phyloP scores from a whole-genome alignment of 1,140 invertebrate species.

The Pollicipes pollicipes region DNA sequence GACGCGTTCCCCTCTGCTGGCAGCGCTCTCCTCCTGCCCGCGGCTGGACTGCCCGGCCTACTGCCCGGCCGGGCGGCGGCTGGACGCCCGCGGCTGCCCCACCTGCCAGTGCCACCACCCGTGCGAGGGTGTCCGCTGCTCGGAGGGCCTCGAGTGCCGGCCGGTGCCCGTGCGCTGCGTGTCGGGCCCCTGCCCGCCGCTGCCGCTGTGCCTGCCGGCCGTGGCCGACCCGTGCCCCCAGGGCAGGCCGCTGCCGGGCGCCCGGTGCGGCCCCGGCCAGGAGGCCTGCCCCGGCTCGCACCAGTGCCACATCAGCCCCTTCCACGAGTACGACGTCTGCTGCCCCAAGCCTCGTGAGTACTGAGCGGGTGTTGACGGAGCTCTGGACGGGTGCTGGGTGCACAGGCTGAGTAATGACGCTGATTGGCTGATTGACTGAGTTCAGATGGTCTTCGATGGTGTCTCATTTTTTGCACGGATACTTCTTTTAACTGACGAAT shows the following conservation, averaged over 20 bases:
- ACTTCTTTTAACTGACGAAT: no score
- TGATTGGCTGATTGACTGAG: no score
- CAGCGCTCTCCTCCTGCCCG: conserved; percentile 31
- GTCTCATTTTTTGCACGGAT: no score
- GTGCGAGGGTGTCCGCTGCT: conserved; percentile 32
- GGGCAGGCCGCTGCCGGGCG: conserved; percentile 35
- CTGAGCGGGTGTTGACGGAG: not conserved
- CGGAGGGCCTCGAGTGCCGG: conserved; percentile 40
- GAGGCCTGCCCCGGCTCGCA: conserved; percentile 59
- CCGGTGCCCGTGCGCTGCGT: conserved; percentile 35
- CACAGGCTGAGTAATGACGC: no score
- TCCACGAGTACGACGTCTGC: conserved; percentile 58
- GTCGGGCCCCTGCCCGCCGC: conserved; percentile 45
- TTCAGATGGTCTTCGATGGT: no score
- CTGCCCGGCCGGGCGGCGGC: conserved; percentile 46
- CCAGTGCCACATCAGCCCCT: conserved; percentile 59
- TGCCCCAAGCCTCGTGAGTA: conserved; percentile 56
- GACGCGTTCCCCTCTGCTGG: no score
- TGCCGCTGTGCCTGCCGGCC: conserved; percentile 55
- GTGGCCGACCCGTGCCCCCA: conserved; percentile 53
- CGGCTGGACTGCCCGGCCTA: conserved; percentile 37
- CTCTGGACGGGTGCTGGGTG: no score
- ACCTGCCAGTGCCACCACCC: conserved; percentile 58
- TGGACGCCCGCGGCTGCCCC: conserved; percentile 49
- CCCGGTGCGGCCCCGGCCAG: conserved; percentile 48